Conservation (phyloP, 2,113 vertebrate species). For the Gymnarchus niloticus region DNA sequence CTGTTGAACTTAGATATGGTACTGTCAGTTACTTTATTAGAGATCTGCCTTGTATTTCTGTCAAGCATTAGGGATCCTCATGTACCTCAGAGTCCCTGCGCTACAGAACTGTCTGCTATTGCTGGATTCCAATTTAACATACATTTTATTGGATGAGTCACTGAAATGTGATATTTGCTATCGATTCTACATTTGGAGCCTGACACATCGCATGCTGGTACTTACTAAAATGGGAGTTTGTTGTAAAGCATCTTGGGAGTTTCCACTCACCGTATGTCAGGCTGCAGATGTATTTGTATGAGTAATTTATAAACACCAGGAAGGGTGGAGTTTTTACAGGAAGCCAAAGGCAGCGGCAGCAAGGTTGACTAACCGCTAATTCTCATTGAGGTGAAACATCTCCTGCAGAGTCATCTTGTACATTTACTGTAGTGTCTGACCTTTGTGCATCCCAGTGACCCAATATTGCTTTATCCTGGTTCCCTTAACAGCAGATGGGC, state of each 20-base stretch:
- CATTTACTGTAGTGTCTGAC: background rate
- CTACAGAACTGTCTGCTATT: background rate
- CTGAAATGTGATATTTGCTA: background rate
- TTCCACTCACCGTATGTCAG: background rate
- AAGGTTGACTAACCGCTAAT: too few relatives aligned
- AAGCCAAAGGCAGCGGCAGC: too few relatives aligned
- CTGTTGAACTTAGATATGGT: too few relatives aligned
- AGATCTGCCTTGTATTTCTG: background rate
- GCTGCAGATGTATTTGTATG: background rate
- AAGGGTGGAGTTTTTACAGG: background rate
- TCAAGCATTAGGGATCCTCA: background rate
- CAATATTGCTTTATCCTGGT: background rate
- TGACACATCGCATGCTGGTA: background rate
- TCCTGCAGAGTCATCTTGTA: background rate
- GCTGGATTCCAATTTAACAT: background rate
- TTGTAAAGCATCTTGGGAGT: background rate
- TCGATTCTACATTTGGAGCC: background rate
- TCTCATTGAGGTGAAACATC: background rate
- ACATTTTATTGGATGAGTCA: background rate
- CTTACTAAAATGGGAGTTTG: background rate
- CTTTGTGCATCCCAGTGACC: background rate
- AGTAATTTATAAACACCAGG: background rate
- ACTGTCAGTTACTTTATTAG: too few relatives aligned
- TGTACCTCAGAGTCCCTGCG: background rate
- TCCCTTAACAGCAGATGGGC: background rate